These are phyloP conservation scores for Dolichoris vasculosae DNA, from an alignment of 1,140 invertebrate species.

Conservation along the genomic window DNA sequence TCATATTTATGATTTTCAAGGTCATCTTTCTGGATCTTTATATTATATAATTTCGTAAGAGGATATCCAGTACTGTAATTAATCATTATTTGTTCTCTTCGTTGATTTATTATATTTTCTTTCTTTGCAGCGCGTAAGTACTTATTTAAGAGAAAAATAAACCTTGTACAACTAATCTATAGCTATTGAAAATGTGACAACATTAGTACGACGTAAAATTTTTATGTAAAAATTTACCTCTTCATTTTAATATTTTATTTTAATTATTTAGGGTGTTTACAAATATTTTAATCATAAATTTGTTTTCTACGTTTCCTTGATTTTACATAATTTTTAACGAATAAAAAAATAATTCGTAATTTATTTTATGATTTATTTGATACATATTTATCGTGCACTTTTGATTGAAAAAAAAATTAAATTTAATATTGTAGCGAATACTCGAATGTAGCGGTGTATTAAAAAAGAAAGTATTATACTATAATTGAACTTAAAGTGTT, in stretches of 20 bases:
- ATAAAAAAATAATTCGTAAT: not conserved
- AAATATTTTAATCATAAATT: not conserved
- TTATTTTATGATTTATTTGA: not conserved
- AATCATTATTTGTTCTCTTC: not conserved
- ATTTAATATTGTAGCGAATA: not conserved
- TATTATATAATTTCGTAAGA: not conserved
- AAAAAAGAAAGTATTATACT: not conserved
- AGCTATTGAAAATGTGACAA: not conserved
- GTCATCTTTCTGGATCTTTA: not conserved
- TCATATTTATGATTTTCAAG: not conserved
- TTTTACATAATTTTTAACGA: too few species aligned
- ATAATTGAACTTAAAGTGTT: slow-evolving; percentile 16
- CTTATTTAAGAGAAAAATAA: not conserved
- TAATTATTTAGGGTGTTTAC: not conserved
- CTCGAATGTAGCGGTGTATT: not conserved
- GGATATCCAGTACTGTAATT: not conserved
- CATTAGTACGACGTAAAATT: not conserved
- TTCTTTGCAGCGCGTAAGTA: not conserved
- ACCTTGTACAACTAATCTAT: not conserved
- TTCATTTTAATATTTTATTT: not conserved
- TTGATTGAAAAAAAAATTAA: not conserved
- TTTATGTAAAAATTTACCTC: not conserved
- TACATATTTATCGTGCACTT: not conserved
- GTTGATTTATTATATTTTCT: not conserved
- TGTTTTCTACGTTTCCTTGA: not conserved